Base-by-base conservation (phyloP, 2,113 vertebrate genomes). In the Oncorhynchus clarkii region DNA sequence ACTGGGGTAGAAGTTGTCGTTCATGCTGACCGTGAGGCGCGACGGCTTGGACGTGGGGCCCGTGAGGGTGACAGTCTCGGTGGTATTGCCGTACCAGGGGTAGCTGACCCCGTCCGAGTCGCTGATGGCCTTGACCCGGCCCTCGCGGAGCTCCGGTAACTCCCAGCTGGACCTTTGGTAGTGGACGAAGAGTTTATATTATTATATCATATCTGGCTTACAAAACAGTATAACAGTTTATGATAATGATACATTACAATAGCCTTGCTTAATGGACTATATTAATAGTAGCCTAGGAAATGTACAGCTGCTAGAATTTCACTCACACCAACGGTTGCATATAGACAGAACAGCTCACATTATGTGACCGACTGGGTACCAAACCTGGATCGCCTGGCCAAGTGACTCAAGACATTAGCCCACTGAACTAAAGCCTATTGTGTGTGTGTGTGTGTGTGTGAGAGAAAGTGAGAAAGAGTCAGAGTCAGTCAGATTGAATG, bases 1-100 rank as follows among this genome's bases (percentile, higher is more conserved):
- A 0, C 97, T 99, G 71, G 97, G 97, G 87, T 99, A 99, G 89
- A 99, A 99, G 89, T 99, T 99, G 93, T 99, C 97, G 11, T 99
- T 99, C 97, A 99, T 99, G 93, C 97, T 98, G 88, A 99, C 96
- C 0, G 95, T 94, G 91, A 99, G 97, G 85, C 97, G 95, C 81
- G 96, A 97, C 34, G 96, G 94, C 89, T 97, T 99, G 91, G 94
- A 96, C 3, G 95, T 98, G 76, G 96, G 97, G 65, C 97, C 97
- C 0, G 96, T 94, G 71, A 99, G 89, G 71, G 97, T 98, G 78
- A 99, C 97, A 0, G 97, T 99, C 87, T 99, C 97, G 0, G 97
- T 99, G 54, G 97, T 99, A 91, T 99, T 99, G 67, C 97, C 97
- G 0, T 99, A 99, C 97, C 97, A 99, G 29, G 97, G 97, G 87